phyloP scores from a whole-genome alignment of 92 coral and sea anemone species.

The Virgularia gustaviana region DNA sequence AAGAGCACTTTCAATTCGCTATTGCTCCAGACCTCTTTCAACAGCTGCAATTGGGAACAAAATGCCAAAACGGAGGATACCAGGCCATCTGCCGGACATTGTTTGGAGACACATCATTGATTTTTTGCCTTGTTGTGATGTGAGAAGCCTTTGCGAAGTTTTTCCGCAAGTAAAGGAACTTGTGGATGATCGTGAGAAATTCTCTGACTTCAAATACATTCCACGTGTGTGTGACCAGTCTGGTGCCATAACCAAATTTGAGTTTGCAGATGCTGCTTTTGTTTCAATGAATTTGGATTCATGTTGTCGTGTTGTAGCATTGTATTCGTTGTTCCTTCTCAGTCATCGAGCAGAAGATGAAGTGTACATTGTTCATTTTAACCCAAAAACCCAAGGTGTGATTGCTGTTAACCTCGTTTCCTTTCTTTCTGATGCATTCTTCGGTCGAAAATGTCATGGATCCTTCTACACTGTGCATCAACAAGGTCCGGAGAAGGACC shows the following conservation, averaged over 20 bases:
- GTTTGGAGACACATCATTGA: conserved; percentile 16
- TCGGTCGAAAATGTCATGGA: conserved; percentile 25
- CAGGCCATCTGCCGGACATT: not conserved
- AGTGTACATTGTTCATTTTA: conserved; percentile 17
- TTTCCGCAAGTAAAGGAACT: conserved; percentile 9
- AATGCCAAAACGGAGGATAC: not conserved
- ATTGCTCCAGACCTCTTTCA: not conserved
- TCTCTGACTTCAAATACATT: not conserved
- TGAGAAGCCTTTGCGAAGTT: conserved; percentile 10
- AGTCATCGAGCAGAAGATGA: conserved; percentile 26
- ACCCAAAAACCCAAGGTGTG: conserved; percentile 27
- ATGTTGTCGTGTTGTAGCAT: conserved; percentile 35
- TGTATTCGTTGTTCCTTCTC: conserved; percentile 32
- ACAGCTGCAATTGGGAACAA: not conserved
- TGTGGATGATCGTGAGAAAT: not conserved
- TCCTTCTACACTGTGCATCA: conserved; percentile 28
- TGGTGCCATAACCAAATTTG: conserved; percentile 18
- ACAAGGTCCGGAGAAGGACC: conserved; percentile 23
- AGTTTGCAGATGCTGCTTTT: conserved; percentile 29
- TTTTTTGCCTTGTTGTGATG: conserved; percentile 21
- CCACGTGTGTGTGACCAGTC: conserved; percentile 13
- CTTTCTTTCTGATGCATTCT: conserved; percentile 20
- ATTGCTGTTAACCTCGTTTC: conserved; percentile 16
- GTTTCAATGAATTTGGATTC: not conserved
- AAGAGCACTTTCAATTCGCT: conserved; percentile 33